These are phyloP conservation scores for Carollia perspicillata DNA, from an alignment of 2,113 vertebrate genomes.

Conservation along the genomic window DNA sequence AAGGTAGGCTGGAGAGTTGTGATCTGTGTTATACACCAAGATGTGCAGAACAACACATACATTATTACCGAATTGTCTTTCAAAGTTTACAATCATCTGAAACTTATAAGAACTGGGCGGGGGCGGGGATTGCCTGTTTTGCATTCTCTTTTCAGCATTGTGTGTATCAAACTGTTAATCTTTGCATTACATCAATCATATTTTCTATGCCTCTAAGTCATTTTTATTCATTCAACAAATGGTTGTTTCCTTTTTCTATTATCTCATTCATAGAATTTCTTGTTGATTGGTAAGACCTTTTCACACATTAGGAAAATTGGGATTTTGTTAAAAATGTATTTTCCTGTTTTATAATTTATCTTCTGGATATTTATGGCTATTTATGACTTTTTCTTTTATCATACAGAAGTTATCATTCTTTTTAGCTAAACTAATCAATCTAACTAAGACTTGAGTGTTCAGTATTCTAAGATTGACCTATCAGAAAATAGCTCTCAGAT, in stretches of 20 bases:
- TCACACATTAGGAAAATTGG: neutral
- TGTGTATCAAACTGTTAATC: neutral
- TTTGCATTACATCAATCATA: neutral
- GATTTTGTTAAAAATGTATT: neutral
- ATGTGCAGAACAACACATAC: neutral
- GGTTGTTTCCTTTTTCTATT: neutral
- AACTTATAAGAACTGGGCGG: neutral
- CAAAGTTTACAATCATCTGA: neutral
- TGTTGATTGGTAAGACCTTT: neutral
- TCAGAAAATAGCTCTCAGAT: neutral
- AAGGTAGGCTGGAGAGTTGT: neutral
- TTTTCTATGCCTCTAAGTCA: neutral
- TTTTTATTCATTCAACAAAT: neutral
- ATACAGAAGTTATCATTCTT: neutral
- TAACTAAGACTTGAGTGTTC: neutral
- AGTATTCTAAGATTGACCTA: neutral
- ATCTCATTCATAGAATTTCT: neutral
- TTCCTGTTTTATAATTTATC: neutral
- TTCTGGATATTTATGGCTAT: neutral
- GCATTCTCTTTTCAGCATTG: neutral
- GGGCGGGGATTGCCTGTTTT: neutral
- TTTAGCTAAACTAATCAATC: neutral
- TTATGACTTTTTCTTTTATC: neutral
- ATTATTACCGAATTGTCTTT: neutral
- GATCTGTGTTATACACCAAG: neutral